A percentile compares a stretch with the other conserved stretches of the same genome.
Evolutionary conservation across 2,888 invertebrate genomes (phyloP).

Genomic region (Gymnosoma rotundatum): DNA sequence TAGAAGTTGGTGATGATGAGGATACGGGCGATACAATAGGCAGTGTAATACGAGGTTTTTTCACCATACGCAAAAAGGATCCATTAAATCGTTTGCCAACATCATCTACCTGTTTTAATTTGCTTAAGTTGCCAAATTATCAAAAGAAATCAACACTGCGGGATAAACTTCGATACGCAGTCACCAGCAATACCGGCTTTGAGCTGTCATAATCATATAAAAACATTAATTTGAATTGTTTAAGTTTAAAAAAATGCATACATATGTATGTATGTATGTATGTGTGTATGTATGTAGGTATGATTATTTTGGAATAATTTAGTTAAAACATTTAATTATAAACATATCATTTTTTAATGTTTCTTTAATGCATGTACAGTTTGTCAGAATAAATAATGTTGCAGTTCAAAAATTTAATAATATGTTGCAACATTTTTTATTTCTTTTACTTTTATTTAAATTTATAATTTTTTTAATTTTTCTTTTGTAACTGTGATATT

Average conservation of each 20-base stretch:
- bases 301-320: not conserved
- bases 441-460: constrained; percentile 26
- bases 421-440: not conserved
- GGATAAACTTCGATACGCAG: constrained; percentile 98
- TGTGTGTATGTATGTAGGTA: too few species aligned
- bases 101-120: constrained; percentile 99
- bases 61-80: constrained; percentile 97
- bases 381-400: not conserved
- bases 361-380: constrained; percentile 11
- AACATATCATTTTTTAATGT: constrained; percentile 51
- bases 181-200: constrained; percentile 98
- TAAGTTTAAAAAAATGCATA: not conserved
- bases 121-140: constrained; percentile 98
- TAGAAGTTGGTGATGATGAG: constrained; percentile 99
- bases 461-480: constrained; percentile 11
- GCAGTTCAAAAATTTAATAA: not conserved
- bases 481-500: constrained; percentile 67
- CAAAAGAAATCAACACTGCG: constrained; percentile 96
- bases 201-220: constrained; percentile 91
- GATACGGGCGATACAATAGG: constrained; percentile 91
- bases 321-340: not conserved
- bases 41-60: constrained; percentile 98
- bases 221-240: not conserved
- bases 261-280: too few species aligned
- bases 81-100: constrained; percentile 98